Base-by-base conservation (phyloP, 1,140 invertebrate genomes). In the Portunus trituberculatus region DNA sequence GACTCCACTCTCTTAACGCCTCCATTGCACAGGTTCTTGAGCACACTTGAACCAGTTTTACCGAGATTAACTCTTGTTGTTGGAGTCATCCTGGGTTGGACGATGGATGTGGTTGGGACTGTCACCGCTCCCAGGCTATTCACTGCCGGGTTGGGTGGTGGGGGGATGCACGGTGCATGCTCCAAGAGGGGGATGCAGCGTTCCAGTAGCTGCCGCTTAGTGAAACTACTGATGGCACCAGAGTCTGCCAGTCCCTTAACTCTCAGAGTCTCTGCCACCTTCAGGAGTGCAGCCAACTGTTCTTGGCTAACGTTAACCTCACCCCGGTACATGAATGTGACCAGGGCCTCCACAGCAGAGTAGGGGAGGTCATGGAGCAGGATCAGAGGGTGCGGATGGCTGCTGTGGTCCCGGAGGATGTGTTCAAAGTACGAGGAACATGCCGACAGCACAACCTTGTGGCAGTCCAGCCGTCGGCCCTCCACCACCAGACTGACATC, bases 381-480 rank as follows among this genome's bases (percentile, higher is more conserved):
- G 95, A 99, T 98, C 93, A 99, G 98, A 31, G 98, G 98, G 96
- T 99, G 98, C 20, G 93, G 93, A 39, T 96, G 95, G 90, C 82
- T 94, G 82, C 93, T 96, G 91, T 96, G 95, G 10, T 94, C 95
- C 97, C 98, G 98, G 97, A 99, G 98, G 84, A 99, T 97, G 4
- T 98, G 97, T 97, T 99, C 98, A 97, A 99, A 99, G 97, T 99
- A 99, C 7, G 98, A 98, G 97, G 98, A 99, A 97, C 99, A 99
- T 94, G 99, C 98, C 82, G 98, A 99, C 96, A 99, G 97, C 83
- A 99, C 98, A 98, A 99, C 98, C 97, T 99, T 99, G 97, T 99
- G 99, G 96, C 98, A 99, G 97, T 98, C 98, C 93, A 99, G 97
- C 96, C 98, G 97, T 96, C 98, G 98, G 88, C 98, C 99, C 97